A percentile compares a stretch with the other conserved stretches of the same genome.
Evolutionary conservation across 2,797 vertebrate species (phyloP).

Genomic region (Clangula hyemalis): DNA sequence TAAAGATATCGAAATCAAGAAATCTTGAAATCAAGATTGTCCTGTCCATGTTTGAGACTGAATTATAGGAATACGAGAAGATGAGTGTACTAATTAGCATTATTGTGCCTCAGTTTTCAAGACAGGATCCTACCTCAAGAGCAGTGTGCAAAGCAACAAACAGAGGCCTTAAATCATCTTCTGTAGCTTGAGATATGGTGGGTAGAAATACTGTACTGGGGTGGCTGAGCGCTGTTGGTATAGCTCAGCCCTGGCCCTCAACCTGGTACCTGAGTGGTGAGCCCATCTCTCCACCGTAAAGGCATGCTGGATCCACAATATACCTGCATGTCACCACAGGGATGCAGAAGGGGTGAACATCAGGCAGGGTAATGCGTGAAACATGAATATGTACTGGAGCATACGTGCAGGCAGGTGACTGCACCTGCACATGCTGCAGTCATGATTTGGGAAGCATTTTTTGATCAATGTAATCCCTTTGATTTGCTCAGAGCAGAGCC

Average conservation of each 20-base stretch:
- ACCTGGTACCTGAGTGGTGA: neutral
- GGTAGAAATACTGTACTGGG: no score
- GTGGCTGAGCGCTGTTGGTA: neutral
- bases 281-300: neutral
- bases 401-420: no score
- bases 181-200: neutral
- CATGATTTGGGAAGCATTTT: no score
- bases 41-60: neutral
- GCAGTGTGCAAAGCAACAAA: neutral
- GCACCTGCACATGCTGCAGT: no score
- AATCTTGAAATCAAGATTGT: neutral
- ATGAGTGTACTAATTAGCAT: accelerated
- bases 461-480: neutral
- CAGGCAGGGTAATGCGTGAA: no score
- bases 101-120: accelerated
- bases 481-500: neutral
- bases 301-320: neutral
- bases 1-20: neutral
- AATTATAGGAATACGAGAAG: neutral
- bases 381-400: no score
- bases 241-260: neutral
- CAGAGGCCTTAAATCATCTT: neutral
- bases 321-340: no score
- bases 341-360: no score
- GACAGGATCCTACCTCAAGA: neutral